phyloP scores from a whole-genome alignment of 1,140 invertebrate species.

The Macrobrachium rosenbergii region DNA sequence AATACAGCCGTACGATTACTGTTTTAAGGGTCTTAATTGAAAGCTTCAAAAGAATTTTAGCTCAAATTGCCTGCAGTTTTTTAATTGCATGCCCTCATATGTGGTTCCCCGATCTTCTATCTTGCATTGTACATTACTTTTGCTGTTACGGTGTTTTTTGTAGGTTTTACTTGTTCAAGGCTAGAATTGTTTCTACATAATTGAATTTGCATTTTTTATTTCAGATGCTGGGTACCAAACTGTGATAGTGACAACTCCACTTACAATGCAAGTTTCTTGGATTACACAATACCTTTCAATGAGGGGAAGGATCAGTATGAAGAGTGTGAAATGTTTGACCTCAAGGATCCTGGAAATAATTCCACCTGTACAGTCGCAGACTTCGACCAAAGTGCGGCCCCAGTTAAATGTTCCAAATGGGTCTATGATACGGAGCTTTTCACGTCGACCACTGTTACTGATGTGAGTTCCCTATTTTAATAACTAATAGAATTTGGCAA shows the following conservation, averaged over 20 bases:
- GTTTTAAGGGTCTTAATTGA: too few species aligned
- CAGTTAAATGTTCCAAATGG: constrained; percentile 33
- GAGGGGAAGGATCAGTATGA: too few species aligned
- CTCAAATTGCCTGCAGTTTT: too few species aligned
- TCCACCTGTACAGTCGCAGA: constrained; percentile 17
- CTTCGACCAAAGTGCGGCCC: constrained; percentile 8
- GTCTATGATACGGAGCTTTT: constrained; percentile 58
- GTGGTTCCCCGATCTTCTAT: too few species aligned
- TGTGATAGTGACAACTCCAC: constrained; percentile 38
- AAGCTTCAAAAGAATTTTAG: too few species aligned
- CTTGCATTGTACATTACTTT: too few species aligned
- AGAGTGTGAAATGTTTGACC: constrained; percentile 18
- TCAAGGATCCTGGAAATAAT: neutral
- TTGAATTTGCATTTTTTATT: neutral
- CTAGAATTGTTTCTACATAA: too few species aligned
- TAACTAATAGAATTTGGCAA: too few species aligned
- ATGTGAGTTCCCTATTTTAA: constrained; percentile 27
- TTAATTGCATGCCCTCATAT: too few species aligned
- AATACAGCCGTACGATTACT: too few species aligned
- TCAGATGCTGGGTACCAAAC: constrained; percentile 52
- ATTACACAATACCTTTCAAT: constrained; percentile 14
- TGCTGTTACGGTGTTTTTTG: too few species aligned
- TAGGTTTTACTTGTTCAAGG: too few species aligned
- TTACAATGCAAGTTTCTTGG: constrained; percentile 40
- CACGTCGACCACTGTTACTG: constrained; percentile 54